A percentile compares a stretch with the other conserved stretches of the same genome.
phyloP scores from a whole-genome alignment of 2,888 invertebrate species.

The Colletes collaris region DNA sequence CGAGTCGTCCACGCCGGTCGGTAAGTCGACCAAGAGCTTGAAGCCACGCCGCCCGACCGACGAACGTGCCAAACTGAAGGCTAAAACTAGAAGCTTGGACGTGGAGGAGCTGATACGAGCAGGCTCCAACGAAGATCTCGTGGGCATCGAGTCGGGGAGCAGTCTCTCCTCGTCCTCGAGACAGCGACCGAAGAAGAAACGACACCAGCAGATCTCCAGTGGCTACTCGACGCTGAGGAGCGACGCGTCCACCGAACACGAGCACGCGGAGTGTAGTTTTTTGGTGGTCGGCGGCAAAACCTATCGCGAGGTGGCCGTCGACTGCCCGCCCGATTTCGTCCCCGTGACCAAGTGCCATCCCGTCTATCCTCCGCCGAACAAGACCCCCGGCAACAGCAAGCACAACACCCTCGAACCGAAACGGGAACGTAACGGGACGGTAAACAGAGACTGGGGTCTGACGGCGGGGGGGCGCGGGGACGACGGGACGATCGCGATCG shows the following conservation, averaged over 20 bases:
- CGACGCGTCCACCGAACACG: constrained; percentile 76
- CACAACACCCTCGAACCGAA: constrained; percentile 70
- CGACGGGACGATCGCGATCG: constrained; percentile 38
- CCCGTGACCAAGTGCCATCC: constrained; percentile 81
- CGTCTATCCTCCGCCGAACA: constrained; percentile 80
- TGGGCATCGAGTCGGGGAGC: constrained; percentile 61
- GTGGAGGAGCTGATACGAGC: constrained; percentile 73
- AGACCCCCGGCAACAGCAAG: constrained; percentile 69
- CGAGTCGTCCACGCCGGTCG: neutral
- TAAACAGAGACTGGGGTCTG: constrained; percentile 16
- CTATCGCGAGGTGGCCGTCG: constrained; percentile 81
- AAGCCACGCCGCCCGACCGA: constrained; percentile 9
- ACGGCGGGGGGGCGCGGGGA: constrained; percentile 19
- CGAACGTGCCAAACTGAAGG: constrained; percentile 45
- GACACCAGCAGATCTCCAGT: constrained; percentile 77
- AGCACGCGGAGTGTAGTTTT: constrained; percentile 67
- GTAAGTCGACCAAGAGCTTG: constrained; percentile 14
- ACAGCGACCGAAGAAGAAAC: constrained; percentile 73
- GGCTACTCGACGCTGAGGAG: constrained; percentile 81
- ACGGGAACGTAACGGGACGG: constrained; percentile 44
- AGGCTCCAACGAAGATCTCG: constrained; percentile 77
- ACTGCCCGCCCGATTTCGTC: constrained; percentile 80
- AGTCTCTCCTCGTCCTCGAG: constrained; percentile 63
- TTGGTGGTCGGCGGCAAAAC: constrained; percentile 73
- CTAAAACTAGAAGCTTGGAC: constrained; percentile 67